These are phyloP conservation scores for Caerostris darwini DNA, from an alignment of 1,140 invertebrate genomes.

Conservation along the genomic window DNA sequence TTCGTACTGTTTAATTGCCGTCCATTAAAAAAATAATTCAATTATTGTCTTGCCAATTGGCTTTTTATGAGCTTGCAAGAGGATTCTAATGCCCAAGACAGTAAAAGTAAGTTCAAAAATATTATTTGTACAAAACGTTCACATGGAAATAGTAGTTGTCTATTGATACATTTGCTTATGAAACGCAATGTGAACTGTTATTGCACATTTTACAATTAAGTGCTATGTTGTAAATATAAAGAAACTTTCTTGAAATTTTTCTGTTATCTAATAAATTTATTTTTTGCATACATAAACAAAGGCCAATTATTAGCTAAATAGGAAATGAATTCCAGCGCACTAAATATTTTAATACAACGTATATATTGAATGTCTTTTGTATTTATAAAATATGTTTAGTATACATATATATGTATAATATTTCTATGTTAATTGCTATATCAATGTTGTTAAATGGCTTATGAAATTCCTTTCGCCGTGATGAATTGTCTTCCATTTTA, in stretches of 20 bases:
- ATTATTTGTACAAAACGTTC: neutral
- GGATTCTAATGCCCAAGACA: neutral
- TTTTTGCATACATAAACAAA: neutral
- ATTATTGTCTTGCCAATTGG: neutral
- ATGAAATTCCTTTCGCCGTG: neutral
- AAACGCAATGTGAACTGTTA: neutral
- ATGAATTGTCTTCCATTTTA: constrained; percentile 53
- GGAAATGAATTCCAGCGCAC: neutral
- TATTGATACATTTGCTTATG: neutral
- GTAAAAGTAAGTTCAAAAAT: neutral
- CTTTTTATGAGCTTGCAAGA: neutral
- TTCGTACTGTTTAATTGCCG: neutral
- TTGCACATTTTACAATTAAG: neutral
- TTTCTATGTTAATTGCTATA: neutral
- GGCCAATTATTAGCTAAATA: neutral
- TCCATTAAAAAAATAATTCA: neutral
- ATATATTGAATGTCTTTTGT: neutral
- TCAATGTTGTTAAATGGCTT: constrained; percentile 29
- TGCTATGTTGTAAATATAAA: neutral
- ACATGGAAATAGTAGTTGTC: neutral
- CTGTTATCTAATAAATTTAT: neutral
- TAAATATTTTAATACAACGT: neutral
- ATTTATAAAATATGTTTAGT: neutral
- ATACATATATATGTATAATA: neutral
- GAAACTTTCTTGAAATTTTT: neutral